Conservation (phyloP, 2,113 vertebrate genomes). For the Silurus glanis region DNA sequence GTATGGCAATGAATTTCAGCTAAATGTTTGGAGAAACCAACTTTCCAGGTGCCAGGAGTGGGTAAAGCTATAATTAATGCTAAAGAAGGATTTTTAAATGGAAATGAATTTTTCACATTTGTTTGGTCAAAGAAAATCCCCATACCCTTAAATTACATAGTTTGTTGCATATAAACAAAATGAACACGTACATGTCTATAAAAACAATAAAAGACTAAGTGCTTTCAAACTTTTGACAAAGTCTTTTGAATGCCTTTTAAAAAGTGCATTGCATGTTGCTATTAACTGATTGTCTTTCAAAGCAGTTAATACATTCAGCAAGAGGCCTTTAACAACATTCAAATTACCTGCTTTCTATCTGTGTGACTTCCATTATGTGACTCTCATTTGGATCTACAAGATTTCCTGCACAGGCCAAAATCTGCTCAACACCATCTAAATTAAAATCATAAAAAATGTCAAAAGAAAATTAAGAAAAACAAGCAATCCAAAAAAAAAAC, state of each 20-base stretch:
- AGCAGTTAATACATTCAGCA: not conserved
- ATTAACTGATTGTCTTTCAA: not conserved
- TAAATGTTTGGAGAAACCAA: too few relatives aligned
- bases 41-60: too few relatives aligned
- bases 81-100: too few relatives aligned
- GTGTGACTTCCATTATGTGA: not conserved
- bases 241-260: not conserved
- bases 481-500: not conserved
- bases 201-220: too few relatives aligned
- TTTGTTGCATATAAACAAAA: too few relatives aligned
- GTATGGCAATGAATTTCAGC: too few relatives aligned
- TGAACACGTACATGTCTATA: too few relatives aligned
- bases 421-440: not conserved
- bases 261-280: not conserved
- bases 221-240: too few relatives aligned
- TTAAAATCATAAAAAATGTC: not conserved
- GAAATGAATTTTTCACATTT: too few relatives aligned
- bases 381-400: not conserved
- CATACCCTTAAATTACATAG: too few relatives aligned
- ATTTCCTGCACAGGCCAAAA: slow-evolving; percentile 18
- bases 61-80: too few relatives aligned
- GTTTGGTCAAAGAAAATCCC: too few relatives aligned
- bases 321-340: not conserved
- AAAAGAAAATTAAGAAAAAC: not conserved
- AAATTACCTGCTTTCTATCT: not conserved